Evolutionary conservation across 2,113 vertebrate species (phyloP).

Genomic region (Erinaceus europaeus): DNA sequence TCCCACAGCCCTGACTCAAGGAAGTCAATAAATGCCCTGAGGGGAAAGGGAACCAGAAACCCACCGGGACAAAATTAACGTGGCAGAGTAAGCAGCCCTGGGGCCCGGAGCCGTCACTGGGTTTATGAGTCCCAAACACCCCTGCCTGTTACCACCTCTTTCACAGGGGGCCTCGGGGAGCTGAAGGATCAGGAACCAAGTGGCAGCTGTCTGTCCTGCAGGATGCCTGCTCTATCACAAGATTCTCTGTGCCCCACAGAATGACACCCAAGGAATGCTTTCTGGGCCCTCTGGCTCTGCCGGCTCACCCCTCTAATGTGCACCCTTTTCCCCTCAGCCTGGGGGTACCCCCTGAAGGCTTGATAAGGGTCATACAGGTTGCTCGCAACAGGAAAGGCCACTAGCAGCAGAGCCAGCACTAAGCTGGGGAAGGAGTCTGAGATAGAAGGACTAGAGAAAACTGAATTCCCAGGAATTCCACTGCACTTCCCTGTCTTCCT

Average conservation of each 20-base stretch:
- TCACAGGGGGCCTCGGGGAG: neutral
- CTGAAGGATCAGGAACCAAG: neutral
- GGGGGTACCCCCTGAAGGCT: neutral
- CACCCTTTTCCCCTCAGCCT: neutral
- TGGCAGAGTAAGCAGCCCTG: neutral
- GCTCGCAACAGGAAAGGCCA: too few relatives aligned
- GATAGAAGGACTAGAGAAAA: too few relatives aligned
- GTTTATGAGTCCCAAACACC: constrained; percentile 19
- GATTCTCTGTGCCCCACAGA: neutral
- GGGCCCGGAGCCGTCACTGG: neutral
- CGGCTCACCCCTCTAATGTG: neutral
- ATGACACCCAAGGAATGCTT: neutral
- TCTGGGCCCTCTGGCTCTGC: neutral
- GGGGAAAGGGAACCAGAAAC: neutral
- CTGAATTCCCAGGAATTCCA: too few relatives aligned
- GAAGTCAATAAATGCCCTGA: neutral
- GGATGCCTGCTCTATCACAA: neutral
- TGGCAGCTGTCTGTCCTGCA: neutral
- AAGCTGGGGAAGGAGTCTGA: too few relatives aligned
- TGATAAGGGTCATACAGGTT: neutral
- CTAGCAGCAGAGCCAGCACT: too few relatives aligned
- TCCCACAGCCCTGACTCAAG: too few relatives aligned
- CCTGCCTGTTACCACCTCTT: neutral
- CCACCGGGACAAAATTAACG: neutral
- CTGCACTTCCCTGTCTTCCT: neutral